phyloP scores from a whole-genome alignment of 2,797 vertebrate genomes.

The Phylloscopus collybita region DNA sequence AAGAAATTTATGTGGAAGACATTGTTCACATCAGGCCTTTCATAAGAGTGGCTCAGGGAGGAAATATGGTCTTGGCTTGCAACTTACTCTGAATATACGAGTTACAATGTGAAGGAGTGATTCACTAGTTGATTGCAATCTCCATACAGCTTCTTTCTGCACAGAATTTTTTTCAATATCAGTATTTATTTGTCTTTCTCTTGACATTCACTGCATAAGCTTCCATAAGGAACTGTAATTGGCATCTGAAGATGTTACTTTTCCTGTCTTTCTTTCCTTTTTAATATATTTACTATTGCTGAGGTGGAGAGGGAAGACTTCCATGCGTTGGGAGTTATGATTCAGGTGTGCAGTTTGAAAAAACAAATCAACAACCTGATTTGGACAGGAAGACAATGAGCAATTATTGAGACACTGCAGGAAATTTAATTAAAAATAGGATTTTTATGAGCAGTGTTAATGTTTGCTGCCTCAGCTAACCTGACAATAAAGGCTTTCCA shows the following conservation, averaged over 20 bases:
- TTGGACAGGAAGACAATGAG: constrained; percentile 50
- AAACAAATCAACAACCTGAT: background rate
- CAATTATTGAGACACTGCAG: constrained; percentile 64
- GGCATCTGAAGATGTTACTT: background rate
- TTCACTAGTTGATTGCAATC: background rate
- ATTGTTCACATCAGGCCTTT: background rate
- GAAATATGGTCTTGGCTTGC: background rate
- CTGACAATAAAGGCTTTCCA: constrained; percentile 80
- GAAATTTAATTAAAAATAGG: constrained; percentile 79
- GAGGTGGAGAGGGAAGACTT: background rate
- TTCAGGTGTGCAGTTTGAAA: background rate
- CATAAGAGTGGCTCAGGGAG: background rate
- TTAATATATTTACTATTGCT: background rate
- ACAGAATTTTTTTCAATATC: background rate
- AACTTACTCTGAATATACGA: background rate
- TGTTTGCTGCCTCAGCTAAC: constrained; percentile 79
- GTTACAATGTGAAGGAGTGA: background rate
- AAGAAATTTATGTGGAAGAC: background rate
- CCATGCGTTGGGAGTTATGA: background rate
- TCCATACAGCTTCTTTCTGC: background rate
- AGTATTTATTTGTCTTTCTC: background rate
- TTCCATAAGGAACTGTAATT: background rate
- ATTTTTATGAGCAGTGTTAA: constrained; percentile 76
- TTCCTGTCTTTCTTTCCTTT: background rate
- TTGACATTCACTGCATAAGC: background rate